These are phyloP conservation scores for Acanthiza pusilla DNA, from an alignment of 2,797 vertebrate species.

Conservation along the genomic window DNA sequence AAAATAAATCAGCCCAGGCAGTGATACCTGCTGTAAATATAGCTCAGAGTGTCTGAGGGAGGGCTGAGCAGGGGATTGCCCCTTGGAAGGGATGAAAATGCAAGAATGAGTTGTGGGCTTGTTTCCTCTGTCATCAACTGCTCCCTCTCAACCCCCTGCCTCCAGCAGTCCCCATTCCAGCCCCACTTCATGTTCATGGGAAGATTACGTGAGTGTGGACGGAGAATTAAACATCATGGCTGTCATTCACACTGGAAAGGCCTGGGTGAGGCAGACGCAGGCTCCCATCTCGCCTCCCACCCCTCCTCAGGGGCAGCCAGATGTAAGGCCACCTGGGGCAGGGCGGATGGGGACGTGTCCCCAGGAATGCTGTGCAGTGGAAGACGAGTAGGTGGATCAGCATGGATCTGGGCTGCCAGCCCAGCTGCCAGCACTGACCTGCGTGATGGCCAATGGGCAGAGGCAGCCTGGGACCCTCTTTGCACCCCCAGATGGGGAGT, in stretches of 20 bases:
- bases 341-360: not conserved
- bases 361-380: not conserved
- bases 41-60: not conserved
- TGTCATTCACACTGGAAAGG: not conserved
- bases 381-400: not conserved
- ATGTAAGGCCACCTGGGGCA: not conserved
- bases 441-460: not conserved
- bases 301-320: not conserved
- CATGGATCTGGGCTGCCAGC: not conserved
- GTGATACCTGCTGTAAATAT: not conserved
- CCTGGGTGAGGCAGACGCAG: not conserved
- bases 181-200: not conserved
- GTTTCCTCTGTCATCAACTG: not conserved
- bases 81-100: not conserved
- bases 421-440: not conserved
- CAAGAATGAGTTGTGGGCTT: not conserved
- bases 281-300: not conserved
- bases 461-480: fast-evolving
- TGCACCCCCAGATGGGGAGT: fast-evolving
- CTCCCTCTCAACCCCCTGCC: not conserved
- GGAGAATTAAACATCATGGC: not conserved
- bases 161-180: not conserved
- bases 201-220: not conserved
- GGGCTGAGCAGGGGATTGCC: not conserved
- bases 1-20: not conserved